Conservation (phyloP, 2,797 vertebrate species). For the Ceryle rudis region DNA sequence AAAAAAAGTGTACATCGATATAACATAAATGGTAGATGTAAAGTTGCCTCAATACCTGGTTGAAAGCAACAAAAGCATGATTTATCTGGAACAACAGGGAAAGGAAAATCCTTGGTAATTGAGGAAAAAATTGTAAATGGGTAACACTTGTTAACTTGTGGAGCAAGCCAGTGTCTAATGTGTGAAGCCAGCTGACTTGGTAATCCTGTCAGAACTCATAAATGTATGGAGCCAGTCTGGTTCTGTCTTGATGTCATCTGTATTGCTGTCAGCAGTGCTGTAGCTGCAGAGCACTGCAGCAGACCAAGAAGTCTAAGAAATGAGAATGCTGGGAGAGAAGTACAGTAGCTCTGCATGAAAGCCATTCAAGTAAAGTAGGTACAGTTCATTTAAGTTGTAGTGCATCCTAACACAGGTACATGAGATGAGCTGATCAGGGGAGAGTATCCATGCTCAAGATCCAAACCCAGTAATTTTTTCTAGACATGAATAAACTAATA, state of each 20-base stretch:
- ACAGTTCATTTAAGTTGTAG: not conserved
- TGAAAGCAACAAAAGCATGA: not conserved
- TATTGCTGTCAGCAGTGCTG: not conserved
- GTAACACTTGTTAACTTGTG: not conserved
- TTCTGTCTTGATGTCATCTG: not conserved
- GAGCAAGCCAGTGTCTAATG: not conserved
- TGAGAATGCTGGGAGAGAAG: not conserved
- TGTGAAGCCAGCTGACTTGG: not conserved
- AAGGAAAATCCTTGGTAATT: not conserved
- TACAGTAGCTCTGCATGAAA: not conserved
- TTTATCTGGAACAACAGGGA: not conserved
- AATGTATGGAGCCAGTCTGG: not conserved
- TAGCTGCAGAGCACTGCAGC: not conserved
- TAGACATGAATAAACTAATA: not conserved
- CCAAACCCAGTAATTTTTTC: not conserved
- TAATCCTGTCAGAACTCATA: not conserved
- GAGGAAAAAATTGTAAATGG: not conserved
- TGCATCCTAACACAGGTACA: not conserved
- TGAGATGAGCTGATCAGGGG: not conserved
- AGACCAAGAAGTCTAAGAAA: not conserved
- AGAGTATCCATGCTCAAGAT: not conserved
- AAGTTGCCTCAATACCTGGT: not conserved
- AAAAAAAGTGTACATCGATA: not conserved
- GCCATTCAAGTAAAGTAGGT: not conserved
- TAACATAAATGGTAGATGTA: not conserved